Evolutionary conservation across 2,113 vertebrate species (phyloP), one percentile per base, ranked within the genome.

Genomic region (Ophiodon elongatus): DNA sequence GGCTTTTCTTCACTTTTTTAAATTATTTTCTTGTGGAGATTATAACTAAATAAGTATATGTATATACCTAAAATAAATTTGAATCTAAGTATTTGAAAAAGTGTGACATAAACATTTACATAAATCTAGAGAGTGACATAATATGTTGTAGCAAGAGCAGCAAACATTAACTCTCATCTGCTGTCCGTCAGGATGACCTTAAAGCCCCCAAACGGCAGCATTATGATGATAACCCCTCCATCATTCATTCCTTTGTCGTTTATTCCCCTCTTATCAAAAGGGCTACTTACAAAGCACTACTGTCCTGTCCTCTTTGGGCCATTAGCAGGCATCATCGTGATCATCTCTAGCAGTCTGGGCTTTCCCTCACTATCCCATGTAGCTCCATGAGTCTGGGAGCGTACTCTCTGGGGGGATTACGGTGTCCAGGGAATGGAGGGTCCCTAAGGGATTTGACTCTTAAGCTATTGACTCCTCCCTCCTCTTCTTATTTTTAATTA

Each of bases 381-480:
- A 71, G 68, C 56, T 71, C 81, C 57, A 78, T 83, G 81, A 84
- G 60, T 84, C 60, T 73, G 64, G 37, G 73, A 83, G 78, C 6
- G 3, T 47, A 72, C 69, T 83, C 56, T 86, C 83, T 45, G 76
- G 68, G 66, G 83, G 79, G 92, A 95, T 94, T 86, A 92, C 23
- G 43, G 47, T 39, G 73, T 86, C 83, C 29, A 47, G 74, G 78
- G 86, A 83, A 82, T 87, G 78, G 59, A 82, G 73, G 9, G 47
- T 83, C 82, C 37, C 54, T 64, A 73, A 87, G 80, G 85, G 91
- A 92, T 94, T 95, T 92, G 80, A 85, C 71, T 83, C 50, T 82
- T 91, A 89, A 91, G 70, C 90, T 89, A 85, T 59, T 85, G 72
- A 88, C 91, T 89, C 92, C 91, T 91, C 90, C 90, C 80, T 80